A percentile compares a stretch with the other conserved stretches of the same genome.
phyloP scores from a whole-genome alignment of 2,888 invertebrate genomes.

The Gymnosoma rotundatum region DNA sequence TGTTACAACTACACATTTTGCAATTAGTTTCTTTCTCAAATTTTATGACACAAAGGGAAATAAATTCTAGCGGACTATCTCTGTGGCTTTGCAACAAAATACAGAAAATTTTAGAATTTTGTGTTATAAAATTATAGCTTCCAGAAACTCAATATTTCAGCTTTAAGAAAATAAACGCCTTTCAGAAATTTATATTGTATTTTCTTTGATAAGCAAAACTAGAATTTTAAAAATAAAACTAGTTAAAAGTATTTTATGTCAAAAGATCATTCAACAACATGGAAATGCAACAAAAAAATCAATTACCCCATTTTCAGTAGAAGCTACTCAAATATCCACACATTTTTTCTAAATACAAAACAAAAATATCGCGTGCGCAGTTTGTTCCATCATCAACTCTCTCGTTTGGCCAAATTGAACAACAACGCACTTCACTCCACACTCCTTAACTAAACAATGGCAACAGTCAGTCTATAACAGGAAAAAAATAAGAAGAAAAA shows the following conservation, averaged over 20 bases:
- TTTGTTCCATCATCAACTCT: constrained; percentile 41
- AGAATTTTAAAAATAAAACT: constrained; percentile 27
- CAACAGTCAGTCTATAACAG: constrained; percentile 46
- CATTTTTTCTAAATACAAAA: constrained; percentile 40
- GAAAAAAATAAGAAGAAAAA: neutral
- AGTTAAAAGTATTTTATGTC: constrained; percentile 47
- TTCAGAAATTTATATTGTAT: no score
- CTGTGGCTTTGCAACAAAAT: no score
- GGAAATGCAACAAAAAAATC: constrained; percentile 38
- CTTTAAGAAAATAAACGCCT: no score
- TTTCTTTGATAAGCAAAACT: no score
- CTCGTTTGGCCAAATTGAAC: constrained; percentile 44
- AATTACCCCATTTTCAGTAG: constrained; percentile 64
- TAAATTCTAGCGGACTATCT: no score
- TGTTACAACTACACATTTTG: no score
- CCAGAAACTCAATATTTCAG: no score
- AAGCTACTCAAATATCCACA: constrained; percentile 68
- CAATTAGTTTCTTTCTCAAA: no score
- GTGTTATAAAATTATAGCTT: no score
- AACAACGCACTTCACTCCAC: constrained; percentile 23
- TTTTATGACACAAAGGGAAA: no score
- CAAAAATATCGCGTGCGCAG: constrained; percentile 67
- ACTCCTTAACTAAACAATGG: constrained; percentile 21
- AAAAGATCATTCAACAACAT: constrained; percentile 60
- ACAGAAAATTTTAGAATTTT: no score